Conservation (phyloP, 2,113 vertebrate species). For the Malurus cyaneus region DNA sequence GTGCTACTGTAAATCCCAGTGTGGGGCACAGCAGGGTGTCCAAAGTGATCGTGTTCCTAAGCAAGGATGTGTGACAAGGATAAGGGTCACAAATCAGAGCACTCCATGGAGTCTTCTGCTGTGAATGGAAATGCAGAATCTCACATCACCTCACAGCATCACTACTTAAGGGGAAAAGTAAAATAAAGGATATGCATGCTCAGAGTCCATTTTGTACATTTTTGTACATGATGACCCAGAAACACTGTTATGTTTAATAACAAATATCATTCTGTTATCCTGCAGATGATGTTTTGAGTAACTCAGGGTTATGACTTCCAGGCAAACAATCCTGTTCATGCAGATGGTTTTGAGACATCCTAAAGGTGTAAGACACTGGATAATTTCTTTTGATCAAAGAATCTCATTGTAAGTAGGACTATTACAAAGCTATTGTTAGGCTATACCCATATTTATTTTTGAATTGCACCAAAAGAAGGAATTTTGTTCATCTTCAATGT, state of each 20-base stretch:
- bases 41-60: background rate
- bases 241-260: background rate
- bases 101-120: background rate
- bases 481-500: background rate
- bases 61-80: background rate
- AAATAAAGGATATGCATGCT: background rate
- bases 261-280: background rate
- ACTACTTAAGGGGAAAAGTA: background rate
- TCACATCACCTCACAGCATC: background rate
- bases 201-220: background rate
- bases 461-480: background rate
- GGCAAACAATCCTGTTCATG: background rate
- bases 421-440: background rate
- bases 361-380: background rate
- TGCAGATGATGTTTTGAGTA: background rate
- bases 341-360: background rate
- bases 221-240: background rate
- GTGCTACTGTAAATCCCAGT: constrained; percentile 61
- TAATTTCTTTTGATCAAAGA: background rate
- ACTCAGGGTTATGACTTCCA: background rate
- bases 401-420: background rate
- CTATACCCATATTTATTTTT: background rate
- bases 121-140: background rate
- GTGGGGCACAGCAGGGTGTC: constrained; percentile 27
- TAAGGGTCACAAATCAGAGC: constrained; percentile 5